Evolutionary conservation across 1,140 invertebrate genomes (phyloP).

Genomic region (Campodea augens): DNA sequence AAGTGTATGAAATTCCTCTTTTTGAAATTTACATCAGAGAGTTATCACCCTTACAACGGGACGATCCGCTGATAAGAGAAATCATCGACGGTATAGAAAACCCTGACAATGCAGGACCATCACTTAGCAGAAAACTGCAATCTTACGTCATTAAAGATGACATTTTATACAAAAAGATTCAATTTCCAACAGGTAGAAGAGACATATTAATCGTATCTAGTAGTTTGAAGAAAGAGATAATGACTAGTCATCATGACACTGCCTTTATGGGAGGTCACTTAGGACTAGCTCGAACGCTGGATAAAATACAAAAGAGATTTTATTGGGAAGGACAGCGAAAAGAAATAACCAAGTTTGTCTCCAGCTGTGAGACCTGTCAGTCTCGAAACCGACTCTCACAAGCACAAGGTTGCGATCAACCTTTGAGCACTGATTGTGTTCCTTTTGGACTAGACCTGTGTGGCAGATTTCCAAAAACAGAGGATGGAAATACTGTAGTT

Average conservation of each 20-base stretch:
- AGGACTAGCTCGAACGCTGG: conserved; percentile 7
- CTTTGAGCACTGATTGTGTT: not conserved
- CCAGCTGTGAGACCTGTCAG: conserved; percentile 12
- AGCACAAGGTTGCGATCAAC: not conserved
- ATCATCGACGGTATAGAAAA: not conserved
- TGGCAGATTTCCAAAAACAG: not conserved
- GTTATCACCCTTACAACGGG: not conserved
- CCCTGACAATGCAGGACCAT: not conserved
- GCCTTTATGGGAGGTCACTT: conserved; percentile 10
- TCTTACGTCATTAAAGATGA: not conserved
- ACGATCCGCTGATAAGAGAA: not conserved
- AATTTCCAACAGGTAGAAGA: not conserved
- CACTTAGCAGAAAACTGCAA: not conserved
- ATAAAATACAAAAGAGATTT: conserved; percentile 8
- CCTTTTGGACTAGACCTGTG: not conserved
- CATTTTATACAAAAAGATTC: not conserved
- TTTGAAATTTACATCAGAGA: not conserved
- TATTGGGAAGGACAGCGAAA: conserved; percentile 10
- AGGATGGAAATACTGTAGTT: not conserved
- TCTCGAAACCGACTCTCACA: conserved; percentile 3
- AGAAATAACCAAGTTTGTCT: conserved; percentile 10
- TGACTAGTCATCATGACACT: conserved; percentile 8
- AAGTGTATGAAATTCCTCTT: not conserved
- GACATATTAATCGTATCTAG: conserved; percentile 9
- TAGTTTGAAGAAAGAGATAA: not conserved